Evolutionary conservation across 1,140 invertebrate genomes (phyloP), one percentile per base, ranked within the genome.

Genomic region (Heliconius nattereri): DNA sequence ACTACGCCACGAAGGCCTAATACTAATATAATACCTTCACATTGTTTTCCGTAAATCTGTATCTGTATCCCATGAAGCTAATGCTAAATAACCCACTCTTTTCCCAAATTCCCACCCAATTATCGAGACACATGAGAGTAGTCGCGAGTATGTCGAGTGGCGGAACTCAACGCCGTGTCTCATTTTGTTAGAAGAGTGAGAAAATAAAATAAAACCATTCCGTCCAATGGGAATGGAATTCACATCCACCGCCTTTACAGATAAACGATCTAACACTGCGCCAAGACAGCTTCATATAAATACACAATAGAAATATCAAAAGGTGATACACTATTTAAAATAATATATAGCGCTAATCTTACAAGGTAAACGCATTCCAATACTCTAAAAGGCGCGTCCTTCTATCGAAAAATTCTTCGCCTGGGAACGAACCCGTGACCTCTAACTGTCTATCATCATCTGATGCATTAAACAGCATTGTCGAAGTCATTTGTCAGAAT

Each of bases 401-500:
- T 78, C 76, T 78, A 8, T 52, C 66, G 23, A 54, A 72, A 71
- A 78, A 54, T 54, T 54, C 76, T 37, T 79, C 72, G 75, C 75
- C 70, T 81, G 79, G 54, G 82, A 83, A 83, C 79, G 77, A 79
- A 78, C 74, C 73, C 19, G 37, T 60, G 82, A 83, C 82, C 82
- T 83, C 72, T 52, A 60, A 40, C 76, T 81, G 82, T 83, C 82
- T 79, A 83, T 83, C 82, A 76, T 1, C 35, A 72, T 71, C 40
- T 20, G 45, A 77, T 71, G 66, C 73, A 75, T 79, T 71, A 72
- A 23, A 70, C 60, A n/a, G 57, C 60, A 76, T 76, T 76, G 75
- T 76, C 26, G 75, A 75, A 75, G 60, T n/a, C n/a, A 76, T 76
- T 76, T 76, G 60, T 76, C 60, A 76, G 75, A 66, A 66, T 66